Evolutionary conservation across 2,888 invertebrate genomes (phyloP), one percentile per base, ranked within the genome.

Genomic region (Cenopis cana): DNA sequence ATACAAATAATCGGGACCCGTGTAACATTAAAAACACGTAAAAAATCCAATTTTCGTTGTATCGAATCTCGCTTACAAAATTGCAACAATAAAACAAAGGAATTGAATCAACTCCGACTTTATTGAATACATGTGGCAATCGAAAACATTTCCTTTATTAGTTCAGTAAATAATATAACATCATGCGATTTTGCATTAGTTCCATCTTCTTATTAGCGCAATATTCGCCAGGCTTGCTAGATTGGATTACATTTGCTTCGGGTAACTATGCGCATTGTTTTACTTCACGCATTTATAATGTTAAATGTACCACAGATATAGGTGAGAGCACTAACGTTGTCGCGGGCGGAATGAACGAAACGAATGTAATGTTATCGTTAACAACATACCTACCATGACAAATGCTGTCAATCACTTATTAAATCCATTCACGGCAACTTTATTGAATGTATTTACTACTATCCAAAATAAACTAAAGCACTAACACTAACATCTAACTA

Each of bases 31-130:
- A 41, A 41, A 41, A 14, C 41, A 41, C 41, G 5, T 41, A 12
- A 49, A 49, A 46, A 61, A 61, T 11, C 2, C 46, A 17, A 49
- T 49, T 49, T 61, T 5, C 11, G 24, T 61, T 17, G 17, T 46
- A 61, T 61, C 12, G 17, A 29, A 29, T 49, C 2, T 49, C n/a
- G 49, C 60, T n/a, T 17, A 60, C 2, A 46, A 49, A 60, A 29
- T 60, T 60, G 24, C 60, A 14, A 49, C 24, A 61, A n/a, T 29
- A 49, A 61, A 61, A 29, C 46, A 29, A 9, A 61, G 50, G 18
- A 49, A 17, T 49, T 11, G 14, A 49, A 17, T 29, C 20, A n/a
- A 17, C 29, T 49, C 1, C 36, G 36, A 49, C 17, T 61, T 29
- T 61, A 59, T 59, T 41, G 20, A 41, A 2, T 49, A 29, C 41